Percentiles rank a stretch among this genome's conserved stretches.
phyloP scores from a whole-genome alignment of 2,113 vertebrate species.

The Chaetodon auriga region DNA sequence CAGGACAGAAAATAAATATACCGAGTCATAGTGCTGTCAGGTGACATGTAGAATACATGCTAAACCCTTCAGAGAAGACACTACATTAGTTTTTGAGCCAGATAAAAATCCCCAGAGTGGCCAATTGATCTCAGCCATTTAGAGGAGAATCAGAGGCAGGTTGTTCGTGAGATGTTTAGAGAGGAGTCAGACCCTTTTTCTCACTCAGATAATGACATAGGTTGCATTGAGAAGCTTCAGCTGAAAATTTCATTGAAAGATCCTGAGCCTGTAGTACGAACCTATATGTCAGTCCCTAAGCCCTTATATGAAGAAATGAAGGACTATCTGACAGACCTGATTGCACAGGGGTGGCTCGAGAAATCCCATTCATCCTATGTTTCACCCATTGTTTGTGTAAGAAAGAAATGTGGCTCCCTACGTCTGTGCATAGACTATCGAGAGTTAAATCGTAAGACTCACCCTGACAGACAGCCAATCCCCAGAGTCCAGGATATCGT shows the following conservation, averaged over 20 bases:
- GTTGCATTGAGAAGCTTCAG: neutral
- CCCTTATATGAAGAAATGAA: neutral
- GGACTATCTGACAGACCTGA: neutral
- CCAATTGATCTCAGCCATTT: conserved; percentile 28
- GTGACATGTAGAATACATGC: neutral
- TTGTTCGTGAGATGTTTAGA: conserved; percentile 20
- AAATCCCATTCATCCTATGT: no score
- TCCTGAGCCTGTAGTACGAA: no score
- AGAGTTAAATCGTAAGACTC: neutral
- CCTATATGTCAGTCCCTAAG: no score
- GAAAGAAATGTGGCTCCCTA: no score
- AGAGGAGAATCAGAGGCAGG: neutral
- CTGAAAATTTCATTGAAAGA: no score
- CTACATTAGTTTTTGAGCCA: conserved; percentile 39
- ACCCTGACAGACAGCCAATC: neutral
- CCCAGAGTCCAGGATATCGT: conserved; percentile 18
- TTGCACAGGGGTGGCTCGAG: neutral
- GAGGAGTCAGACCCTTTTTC: conserved; percentile 16
- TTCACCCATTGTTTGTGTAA: no score
- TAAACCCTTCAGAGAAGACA: conserved; percentile 20
- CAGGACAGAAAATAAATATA: neutral
- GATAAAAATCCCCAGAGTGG: conserved; percentile 30
- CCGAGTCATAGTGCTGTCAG: neutral
- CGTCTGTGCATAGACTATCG: neutral
- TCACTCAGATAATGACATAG: conserved; percentile 30